Conservation (phyloP, 2,797 vertebrate genomes). For the Dallia pectoralis region DNA sequence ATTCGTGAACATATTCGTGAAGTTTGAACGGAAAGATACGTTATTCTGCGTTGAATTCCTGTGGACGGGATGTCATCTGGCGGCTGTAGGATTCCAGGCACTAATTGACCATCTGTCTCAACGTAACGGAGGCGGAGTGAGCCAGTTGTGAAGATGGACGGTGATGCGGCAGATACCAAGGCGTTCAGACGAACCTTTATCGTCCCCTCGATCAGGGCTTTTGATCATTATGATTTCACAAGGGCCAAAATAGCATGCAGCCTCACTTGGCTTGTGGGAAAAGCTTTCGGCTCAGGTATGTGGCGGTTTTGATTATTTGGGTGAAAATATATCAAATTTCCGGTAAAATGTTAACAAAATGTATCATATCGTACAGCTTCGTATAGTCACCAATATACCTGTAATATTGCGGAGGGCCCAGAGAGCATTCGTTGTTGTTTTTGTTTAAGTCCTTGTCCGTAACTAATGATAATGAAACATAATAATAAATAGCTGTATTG, state of each 20-base stretch:
- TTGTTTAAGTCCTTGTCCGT: not conserved
- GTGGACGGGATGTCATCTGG: conserved; percentile 58
- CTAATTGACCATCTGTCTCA: conserved; percentile 55
- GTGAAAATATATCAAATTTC: not conserved
- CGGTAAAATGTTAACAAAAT: not conserved
- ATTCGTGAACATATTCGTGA: conserved; percentile 30
- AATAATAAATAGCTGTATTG: not conserved
- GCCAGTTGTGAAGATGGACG: conserved; percentile 71
- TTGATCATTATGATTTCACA: conserved; percentile 94
- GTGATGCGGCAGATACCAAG: conserved; percentile 80
- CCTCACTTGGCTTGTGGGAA: conserved; percentile 97
- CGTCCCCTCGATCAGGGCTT: conserved; percentile 91
- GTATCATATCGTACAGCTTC: not conserved
- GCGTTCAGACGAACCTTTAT: conserved; percentile 88
- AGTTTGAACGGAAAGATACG: conserved; percentile 49
- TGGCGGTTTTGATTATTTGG: conserved; percentile 38
- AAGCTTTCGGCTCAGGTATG: conserved; percentile 98
- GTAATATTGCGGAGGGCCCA: not conserved
- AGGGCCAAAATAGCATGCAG: conserved; percentile 93
- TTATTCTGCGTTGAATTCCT: conserved; percentile 69
- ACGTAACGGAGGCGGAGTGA: conserved; percentile 30
- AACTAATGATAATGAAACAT: not conserved
- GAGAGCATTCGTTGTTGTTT: not conserved
- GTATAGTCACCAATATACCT: not conserved
- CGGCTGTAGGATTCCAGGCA: conserved; percentile 57